A percentile compares a stretch with the other conserved stretches of the same genome.
phyloP scores from a whole-genome alignment of 2,113 vertebrate species.

The Micromys minutus region DNA sequence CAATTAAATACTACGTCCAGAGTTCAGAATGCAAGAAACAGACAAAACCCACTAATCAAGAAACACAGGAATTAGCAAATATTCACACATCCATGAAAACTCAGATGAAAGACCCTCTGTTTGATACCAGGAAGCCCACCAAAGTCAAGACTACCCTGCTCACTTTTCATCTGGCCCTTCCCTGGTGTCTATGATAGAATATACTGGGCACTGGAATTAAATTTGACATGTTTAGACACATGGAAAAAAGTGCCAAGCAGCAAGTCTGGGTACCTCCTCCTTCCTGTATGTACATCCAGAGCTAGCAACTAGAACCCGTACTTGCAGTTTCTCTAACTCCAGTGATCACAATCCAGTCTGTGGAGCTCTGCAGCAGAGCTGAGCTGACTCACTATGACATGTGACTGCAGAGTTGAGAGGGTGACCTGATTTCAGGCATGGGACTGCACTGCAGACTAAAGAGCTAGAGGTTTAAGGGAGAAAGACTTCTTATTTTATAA shows the following conservation, averaged over 20 bases:
- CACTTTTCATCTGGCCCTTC: not conserved
- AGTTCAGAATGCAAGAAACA: not conserved
- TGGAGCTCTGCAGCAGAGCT: not conserved
- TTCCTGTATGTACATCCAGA: not conserved
- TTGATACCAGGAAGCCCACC: not conserved
- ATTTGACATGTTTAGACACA: not conserved
- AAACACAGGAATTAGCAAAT: not conserved
- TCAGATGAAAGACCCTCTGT: rapidly evolving
- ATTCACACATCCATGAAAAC: not conserved
- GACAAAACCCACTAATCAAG: not conserved
- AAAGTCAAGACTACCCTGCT: not conserved
- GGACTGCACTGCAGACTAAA: not conserved
- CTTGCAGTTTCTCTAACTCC: not conserved
- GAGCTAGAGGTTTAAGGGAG: not conserved
- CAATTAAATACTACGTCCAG: not conserved
- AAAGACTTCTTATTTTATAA: not conserved
- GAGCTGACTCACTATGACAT: not conserved
- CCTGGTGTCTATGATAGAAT: not conserved
- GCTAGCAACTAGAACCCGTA: too few relatives aligned
- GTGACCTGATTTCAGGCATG: not conserved
- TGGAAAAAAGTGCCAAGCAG: not conserved
- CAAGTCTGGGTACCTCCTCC: not conserved
- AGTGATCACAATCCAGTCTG: not conserved
- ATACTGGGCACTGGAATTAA: not conserved
- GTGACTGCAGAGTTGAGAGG: not conserved